Conservation (phyloP, 2,888 invertebrate species). For the Cylindroiulus punctatus region DNA sequence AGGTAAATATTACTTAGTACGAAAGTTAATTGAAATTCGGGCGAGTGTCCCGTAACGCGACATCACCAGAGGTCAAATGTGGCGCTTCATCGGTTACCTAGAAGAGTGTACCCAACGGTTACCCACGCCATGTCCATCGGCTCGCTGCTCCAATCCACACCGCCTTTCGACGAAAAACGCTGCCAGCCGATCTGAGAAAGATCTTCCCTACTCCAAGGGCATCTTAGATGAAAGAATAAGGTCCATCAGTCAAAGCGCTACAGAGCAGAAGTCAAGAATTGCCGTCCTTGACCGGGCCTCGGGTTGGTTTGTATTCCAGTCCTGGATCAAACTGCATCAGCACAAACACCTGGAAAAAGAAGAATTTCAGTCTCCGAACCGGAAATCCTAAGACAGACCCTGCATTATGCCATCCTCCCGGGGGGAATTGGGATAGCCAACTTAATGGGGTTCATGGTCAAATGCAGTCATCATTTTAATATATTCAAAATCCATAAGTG, state of each 20-base stretch:
- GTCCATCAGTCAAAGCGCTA: constrained; percentile 99
- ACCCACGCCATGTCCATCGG: not conserved
- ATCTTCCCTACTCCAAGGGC: constrained; percentile 36
- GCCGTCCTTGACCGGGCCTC: constrained; percentile 81
- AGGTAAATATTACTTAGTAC: not conserved
- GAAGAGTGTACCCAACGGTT: not conserved
- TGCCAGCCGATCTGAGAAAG: not conserved
- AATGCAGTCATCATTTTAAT: too few species aligned
- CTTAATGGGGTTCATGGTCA: too few species aligned
- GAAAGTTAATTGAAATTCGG: not conserved
- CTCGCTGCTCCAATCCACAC: not conserved
- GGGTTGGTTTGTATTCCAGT: constrained; percentile 91
- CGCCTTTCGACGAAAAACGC: not conserved
- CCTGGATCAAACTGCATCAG: constrained; percentile 99
- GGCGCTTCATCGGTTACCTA: not conserved
- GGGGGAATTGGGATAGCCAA: too few species aligned
- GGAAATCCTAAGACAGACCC: too few species aligned
- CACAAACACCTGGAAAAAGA: constrained; percentile 83
- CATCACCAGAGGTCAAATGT: not conserved
- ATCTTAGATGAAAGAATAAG: constrained; percentile 87
- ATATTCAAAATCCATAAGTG: too few species aligned
- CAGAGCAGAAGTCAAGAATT: constrained; percentile 99
- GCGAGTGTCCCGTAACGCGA: not conserved
- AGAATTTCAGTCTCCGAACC: not conserved
- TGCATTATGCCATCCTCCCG: too few species aligned